Evolutionary conservation across 2,113 vertebrate genomes (phyloP), one percentile per base, ranked within the genome.

Genomic region (Pitta sordida): DNA sequence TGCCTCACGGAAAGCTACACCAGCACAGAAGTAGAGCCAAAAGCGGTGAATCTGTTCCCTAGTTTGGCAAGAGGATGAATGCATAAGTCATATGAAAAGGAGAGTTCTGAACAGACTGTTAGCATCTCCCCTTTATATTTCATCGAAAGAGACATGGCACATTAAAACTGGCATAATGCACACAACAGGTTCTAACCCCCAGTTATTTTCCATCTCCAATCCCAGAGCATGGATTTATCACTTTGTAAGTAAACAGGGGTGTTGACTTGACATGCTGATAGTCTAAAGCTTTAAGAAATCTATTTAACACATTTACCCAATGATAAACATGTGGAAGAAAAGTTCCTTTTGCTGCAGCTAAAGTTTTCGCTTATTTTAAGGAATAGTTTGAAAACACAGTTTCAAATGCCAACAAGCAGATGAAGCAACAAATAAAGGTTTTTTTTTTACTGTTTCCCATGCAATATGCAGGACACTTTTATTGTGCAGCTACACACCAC

Each of bases 131-230:
- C 63, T 83, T 60, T 16, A 7, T 30, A 9, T 30, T 78, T 73
- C 49, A 64, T 29, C 0, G 0, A 48, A 11, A 49, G 22, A 52
- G 36, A 80, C 10, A 36, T 2, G 36, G 29, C 0, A 0, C 59
- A 37, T 56, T 44, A 24, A 17, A 63, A 17, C 4, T 13, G 15
- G 49, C 3, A 4, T 4, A 18, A 1, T 34, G 46, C 49, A 63
- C 58, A 6, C 23, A 56, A 9, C 56, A 26, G 24, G 14, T 43
- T 69, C 64, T 43, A 49, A 67, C 4, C 10, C 8, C 36, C 43
- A 9, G 24, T 22, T 26, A 62, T 37, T 26, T 58, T 49, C 41
- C 23, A 29, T 2, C 39, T 30, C 46, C 41, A 58, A 27, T 51
- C 37, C 44, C 79, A 65, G 36, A 78, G 36, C 26, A 51, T 0